Percentiles rank a stretch among this genome's conserved stretches.
These are phyloP conservation scores for Aegithalos caudatus DNA, from an alignment of 2,113 vertebrate species.

Conservation along the genomic window DNA sequence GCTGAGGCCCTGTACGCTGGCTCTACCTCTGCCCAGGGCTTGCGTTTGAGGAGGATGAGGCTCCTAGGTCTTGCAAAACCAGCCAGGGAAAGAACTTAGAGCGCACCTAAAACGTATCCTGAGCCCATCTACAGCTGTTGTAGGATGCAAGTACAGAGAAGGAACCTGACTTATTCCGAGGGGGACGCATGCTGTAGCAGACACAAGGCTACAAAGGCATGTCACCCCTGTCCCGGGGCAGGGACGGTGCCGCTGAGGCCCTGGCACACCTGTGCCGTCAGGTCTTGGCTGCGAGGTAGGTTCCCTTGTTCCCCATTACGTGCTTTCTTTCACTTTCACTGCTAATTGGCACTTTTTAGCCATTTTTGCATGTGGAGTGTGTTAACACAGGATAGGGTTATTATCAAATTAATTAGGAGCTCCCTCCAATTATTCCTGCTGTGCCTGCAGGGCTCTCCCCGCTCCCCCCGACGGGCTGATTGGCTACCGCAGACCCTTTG, in stretches of 20 bases:
- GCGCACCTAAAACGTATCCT: background rate
- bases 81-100: background rate
- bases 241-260: background rate
- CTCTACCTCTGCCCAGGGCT: background rate
- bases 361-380: conserved; percentile 35
- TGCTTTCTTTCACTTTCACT: background rate
- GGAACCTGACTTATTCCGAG: fast-evolving
- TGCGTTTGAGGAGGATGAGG: background rate
- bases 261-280: background rate
- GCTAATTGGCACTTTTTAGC: conserved; percentile 48
- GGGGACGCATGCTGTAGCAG: fast-evolving
- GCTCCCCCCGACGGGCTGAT: background rate
- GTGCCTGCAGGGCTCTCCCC: conserved; percentile 19
- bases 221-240: fast-evolving
- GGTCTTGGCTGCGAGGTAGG: background rate
- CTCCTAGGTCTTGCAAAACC: background rate
- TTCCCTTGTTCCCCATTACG: background rate
- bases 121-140: background rate
- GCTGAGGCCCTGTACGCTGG: background rate
- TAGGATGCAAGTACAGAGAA: fast-evolving
- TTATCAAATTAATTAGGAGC: conserved; percentile 69
- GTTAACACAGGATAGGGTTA: conserved; percentile 41
- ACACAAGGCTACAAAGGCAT: fast-evolving
- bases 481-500: background rate
- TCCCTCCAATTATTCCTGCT: conserved; percentile 62